phyloP scores from a whole-genome alignment of 2,797 vertebrate genomes.

The Onychomys leucogaster region DNA sequence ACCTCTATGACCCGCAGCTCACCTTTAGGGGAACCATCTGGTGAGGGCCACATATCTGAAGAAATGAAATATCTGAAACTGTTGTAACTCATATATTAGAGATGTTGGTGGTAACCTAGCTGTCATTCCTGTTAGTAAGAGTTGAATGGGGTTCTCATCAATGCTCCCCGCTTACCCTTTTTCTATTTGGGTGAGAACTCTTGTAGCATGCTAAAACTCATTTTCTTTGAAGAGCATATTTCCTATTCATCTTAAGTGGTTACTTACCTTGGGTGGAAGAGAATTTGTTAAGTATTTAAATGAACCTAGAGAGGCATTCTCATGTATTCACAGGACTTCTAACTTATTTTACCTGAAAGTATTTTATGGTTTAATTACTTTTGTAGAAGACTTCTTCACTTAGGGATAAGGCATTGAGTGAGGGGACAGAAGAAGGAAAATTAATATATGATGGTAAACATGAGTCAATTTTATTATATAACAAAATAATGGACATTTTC shows the following conservation, averaged over 20 bases:
- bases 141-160: neutral
- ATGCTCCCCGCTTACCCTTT: fast-evolving
- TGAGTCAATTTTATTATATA: neutral
- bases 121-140: neutral
- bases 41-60: neutral
- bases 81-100: neutral
- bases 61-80: neutral
- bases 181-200: neutral
- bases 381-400: neutral
- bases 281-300: neutral
- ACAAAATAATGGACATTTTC: neutral
- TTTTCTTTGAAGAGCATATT: neutral
- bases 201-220: neutral
- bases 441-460: neutral
- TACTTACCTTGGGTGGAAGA: neutral
- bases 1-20: neutral
- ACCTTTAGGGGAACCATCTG: neutral
- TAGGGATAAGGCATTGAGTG: no score
- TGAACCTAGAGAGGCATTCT: neutral
- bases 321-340: neutral
- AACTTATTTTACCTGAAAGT: neutral
- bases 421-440: neutral
- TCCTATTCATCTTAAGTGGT: constrained; percentile 21
- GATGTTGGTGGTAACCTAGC: neutral
- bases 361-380: neutral